A percentile compares a stretch with the other conserved stretches of the same genome.
These are phyloP conservation scores for Altica lythri DNA, from an alignment of 2,888 invertebrate species.

Conservation along the genomic window DNA sequence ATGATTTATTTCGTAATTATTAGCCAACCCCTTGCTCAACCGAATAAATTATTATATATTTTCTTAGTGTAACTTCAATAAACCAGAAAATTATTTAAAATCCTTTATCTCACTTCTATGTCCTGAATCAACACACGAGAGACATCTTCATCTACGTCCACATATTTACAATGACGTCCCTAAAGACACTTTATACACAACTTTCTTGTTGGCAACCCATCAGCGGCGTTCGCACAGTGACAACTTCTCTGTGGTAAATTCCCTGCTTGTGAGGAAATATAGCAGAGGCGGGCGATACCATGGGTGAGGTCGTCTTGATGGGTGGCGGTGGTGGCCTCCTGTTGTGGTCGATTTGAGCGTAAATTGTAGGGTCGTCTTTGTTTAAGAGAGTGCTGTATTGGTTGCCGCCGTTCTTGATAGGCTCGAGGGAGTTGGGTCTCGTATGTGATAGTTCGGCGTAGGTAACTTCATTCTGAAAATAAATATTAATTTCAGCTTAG, in stretches of 20 bases:
- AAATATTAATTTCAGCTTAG: background rate
- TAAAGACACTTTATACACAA: constrained; percentile 62
- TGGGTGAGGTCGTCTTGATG: constrained; percentile 57
- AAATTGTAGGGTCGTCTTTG: constrained; percentile 70
- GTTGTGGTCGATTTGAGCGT: constrained; percentile 75
- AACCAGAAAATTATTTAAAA: constrained; percentile 10
- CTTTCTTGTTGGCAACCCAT: constrained; percentile 71
- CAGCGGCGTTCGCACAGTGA: constrained; percentile 73
- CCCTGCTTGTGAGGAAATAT: constrained; percentile 53
- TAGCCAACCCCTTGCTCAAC: no score
- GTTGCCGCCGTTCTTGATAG: constrained; percentile 53
- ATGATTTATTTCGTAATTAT: no score
- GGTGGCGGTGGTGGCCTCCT: constrained; percentile 59
- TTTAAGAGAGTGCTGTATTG: constrained; percentile 53
- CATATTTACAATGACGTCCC: constrained; percentile 31
- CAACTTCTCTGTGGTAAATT: constrained; percentile 66
- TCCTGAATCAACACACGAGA: constrained; percentile 12
- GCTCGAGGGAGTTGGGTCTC: constrained; percentile 61
- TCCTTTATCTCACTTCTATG: constrained; percentile 17
- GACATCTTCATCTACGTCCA: constrained; percentile 18
- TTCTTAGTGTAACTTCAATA: background rate
- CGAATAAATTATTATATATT: no score
- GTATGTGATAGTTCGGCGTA: constrained; percentile 66
- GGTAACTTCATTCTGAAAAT: constrained; percentile 61
- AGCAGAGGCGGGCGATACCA: constrained; percentile 57